A percentile compares a stretch with the other conserved stretches of the same genome.
phyloP scores from a whole-genome alignment of 1,140 invertebrate genomes.

The Brachionus asplanchnoidis region DNA sequence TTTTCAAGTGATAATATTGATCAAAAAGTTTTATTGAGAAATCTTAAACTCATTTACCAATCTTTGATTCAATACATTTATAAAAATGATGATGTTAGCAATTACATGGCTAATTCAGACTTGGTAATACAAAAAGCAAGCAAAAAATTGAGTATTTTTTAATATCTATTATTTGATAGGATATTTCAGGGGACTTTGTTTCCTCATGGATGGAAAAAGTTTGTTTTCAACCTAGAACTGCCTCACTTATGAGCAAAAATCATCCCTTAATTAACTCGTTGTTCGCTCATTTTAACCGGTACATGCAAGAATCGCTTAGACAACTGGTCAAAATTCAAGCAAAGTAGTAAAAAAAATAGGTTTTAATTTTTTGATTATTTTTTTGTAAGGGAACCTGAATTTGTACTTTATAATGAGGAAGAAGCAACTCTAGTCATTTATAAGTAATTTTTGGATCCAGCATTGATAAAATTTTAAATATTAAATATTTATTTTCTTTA shows the following conservation, averaged over 20 bases:
- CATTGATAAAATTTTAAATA: slow-evolving; percentile 43
- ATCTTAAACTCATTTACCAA: slow-evolving; percentile 74
- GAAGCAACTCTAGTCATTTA: slow-evolving; percentile 76
- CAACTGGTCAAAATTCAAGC: slow-evolving; percentile 54
- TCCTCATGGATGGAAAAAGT: slow-evolving; percentile 70
- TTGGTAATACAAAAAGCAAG: slow-evolving; percentile 59
- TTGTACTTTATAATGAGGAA: slow-evolving; percentile 79
- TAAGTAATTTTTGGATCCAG: slow-evolving; percentile 62
- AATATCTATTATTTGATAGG: neutral
- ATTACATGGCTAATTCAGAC: slow-evolving; percentile 64
- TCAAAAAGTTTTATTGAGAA: slow-evolving; percentile 63
- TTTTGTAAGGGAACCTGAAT: slow-evolving; percentile 73
- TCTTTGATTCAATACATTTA: slow-evolving; percentile 78
- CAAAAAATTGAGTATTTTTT: too few species aligned
- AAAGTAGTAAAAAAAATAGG: slow-evolving; percentile 49
- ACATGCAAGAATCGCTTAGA: slow-evolving; percentile 54
- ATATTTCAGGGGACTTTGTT: slow-evolving; percentile 67
- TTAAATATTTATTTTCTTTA: slow-evolving; percentile 53
- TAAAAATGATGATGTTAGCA: slow-evolving; percentile 61
- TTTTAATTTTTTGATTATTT: neutral
- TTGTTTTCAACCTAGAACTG: slow-evolving; percentile 65
- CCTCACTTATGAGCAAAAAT: slow-evolving; percentile 68
- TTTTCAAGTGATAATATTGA: slow-evolving; percentile 60
- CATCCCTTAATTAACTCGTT: slow-evolving; percentile 64
- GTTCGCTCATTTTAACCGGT: slow-evolving; percentile 63